Base-by-base conservation (phyloP, 2,888 invertebrate genomes). In the Sicus ferrugineus region DNA sequence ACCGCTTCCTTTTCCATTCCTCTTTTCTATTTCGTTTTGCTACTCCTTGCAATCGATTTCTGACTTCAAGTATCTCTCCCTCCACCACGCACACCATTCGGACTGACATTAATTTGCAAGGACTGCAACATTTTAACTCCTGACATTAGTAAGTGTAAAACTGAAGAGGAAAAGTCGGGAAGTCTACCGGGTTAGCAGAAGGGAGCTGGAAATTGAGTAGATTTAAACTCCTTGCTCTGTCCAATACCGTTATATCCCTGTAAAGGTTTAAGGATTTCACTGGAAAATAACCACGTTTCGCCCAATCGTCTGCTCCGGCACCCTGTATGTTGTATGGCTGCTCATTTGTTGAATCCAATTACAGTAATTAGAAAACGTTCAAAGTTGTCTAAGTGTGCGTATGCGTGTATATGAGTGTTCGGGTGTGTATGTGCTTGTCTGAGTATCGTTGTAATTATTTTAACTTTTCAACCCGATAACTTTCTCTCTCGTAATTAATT, bases 281-380 rank as follows among this genome's bases (percentile, higher is more conserved):
- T 56, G n/a, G 26, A 16, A 62, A 46, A 46, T 26, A 14, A 30
- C n/a, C n/a, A n/a, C n/a, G n/a, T n/a, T n/a, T n/a, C n/a, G n/a
- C n/a, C n/a, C n/a, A n/a, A n/a, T n/a, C 16, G 9, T 42, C 30
- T 19, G n/a, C n/a, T 16, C 54, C 7, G 28, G 5, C 54, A 30
- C 28, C 30, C 46, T 62, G 38, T 50, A n/a, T 50, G 9, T 50
- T 42, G 42, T 56, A 26, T 26, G 54, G n/a, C 61, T 67, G 67
- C 67, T 52, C 70, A 70, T 72, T 72, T 72, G 62, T 70, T 69
- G 46, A 69, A 69, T 69, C 69, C 70, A 72, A 70, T 72, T 72
- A 70, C 42, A 34, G 67, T 70, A 72, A 70, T 70, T 72, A 66
- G 67, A 56, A 66, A 67, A 64, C 64, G 54, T 69, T 42, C 58